Conservation (phyloP, 2,888 invertebrate species). For the Dilophus febrilis region DNA sequence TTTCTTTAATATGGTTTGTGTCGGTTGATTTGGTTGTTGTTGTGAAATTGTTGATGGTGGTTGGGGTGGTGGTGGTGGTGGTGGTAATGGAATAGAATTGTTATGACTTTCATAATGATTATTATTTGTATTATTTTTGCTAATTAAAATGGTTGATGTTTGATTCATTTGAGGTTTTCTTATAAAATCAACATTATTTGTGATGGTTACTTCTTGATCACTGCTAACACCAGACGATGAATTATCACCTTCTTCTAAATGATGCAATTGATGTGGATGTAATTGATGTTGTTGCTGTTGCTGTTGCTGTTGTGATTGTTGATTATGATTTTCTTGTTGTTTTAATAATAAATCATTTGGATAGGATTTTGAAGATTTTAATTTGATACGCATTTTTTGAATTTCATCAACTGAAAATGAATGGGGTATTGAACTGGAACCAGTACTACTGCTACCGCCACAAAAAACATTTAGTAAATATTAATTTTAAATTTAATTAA, state of each 20-base stretch:
- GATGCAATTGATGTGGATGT: slow-evolving; percentile 15
- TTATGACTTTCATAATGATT: slow-evolving; percentile 7
- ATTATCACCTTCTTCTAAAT: slow-evolving; percentile 66
- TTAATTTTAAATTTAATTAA: no score
- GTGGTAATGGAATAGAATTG: slow-evolving; percentile 9
- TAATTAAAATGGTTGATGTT: slow-evolving; percentile 20
- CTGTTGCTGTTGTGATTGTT: slow-evolving; percentile 8
- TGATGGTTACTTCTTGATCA: slow-evolving; percentile 57
- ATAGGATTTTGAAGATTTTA: slow-evolving; percentile 74
- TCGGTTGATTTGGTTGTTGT: slow-evolving; percentile 8
- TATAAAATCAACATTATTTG: slow-evolving; percentile 14
- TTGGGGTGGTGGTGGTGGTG: slow-evolving; percentile 9
- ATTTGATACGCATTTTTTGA: slow-evolving; percentile 65
- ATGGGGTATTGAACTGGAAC: slow-evolving; percentile 62
- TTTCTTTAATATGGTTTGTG: slow-evolving; percentile 7
- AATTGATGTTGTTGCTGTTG: slow-evolving; percentile 4
- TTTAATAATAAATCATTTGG: slow-evolving; percentile 55
- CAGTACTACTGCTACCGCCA: slow-evolving; percentile 57
- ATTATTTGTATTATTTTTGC: slow-evolving; percentile 21
- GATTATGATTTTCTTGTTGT: slow-evolving; percentile 8
- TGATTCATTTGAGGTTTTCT: not conserved
- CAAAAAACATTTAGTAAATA: slow-evolving; percentile 8
- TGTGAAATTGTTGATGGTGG: slow-evolving; percentile 9
- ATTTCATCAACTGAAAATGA: slow-evolving; percentile 81
- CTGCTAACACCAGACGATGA: slow-evolving; percentile 78